Evolutionary conservation across 2,797 vertebrate species (phyloP), one percentile per base, ranked within the genome.

Genomic region (Cephalopachus bancanus): DNA sequence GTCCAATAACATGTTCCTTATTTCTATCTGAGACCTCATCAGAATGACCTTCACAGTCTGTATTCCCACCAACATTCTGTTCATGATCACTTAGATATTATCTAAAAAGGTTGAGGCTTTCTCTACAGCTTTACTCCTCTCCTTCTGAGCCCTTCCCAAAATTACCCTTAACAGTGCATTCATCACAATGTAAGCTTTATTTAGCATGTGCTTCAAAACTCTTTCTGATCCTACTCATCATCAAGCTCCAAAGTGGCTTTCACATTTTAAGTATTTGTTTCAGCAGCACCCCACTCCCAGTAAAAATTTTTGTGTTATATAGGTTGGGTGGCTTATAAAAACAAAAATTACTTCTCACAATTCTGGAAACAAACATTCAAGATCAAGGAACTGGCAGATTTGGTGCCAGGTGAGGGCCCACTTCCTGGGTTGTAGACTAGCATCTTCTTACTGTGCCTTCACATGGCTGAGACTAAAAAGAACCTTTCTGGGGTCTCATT

Each of bases 331-430:
- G 16, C 44, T 83, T 74, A 62, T 89, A 33, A 33, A 88, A 64
- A 28, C 9, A 28, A 33, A 59, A 65, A 91, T 71, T 49, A 33
- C 22, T 91, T 81, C 53, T 67, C 14, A 26, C 14, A 11, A 28
- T 30, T 88, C 37, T 83, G 20, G 51, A 92, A 28, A 14, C 37
- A 26, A 75, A 75, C 33, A 11, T 1, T 24, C 37, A 9, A 67
- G 30, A 51, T 22, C 30, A 59, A 37, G 22, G 51, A 24, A 11
- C 11, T 3, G 3, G 14, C 11, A 28, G 37, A 57, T 57, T 86
- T 49, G 1, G 19, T 37, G 10, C 37, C 0, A 0, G n/a, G 11
- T 16, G 26, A 75, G 12, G 26, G 7, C 30, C 30, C 33, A 22
- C 9, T 16, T 92, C 12, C 49, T 28, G 14, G 8, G 20, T 64